Conservation (phyloP, 2,888 invertebrate species). For the Meteorus colon region DNA sequence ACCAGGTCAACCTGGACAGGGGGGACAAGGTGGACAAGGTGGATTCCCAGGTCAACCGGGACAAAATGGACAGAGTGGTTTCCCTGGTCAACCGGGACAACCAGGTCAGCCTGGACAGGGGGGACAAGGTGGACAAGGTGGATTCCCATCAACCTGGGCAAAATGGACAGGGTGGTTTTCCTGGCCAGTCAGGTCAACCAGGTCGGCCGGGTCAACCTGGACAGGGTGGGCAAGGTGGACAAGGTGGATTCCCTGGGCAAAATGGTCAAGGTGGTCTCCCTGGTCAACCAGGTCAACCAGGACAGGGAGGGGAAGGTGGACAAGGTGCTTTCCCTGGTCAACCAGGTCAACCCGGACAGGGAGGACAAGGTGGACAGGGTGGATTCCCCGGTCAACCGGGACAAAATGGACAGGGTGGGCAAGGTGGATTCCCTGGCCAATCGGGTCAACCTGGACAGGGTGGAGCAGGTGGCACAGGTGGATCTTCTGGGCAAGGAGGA, state of each 20-base stretch:
- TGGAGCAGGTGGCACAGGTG: constrained; percentile 37
- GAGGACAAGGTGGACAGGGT: too few species aligned
- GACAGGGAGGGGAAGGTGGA: too few species aligned
- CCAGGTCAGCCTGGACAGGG: constrained; percentile 33
- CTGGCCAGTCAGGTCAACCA: constrained; percentile 21
- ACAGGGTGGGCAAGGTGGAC: constrained; percentile 38
- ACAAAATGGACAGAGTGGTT: too few species aligned
- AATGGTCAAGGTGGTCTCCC: neutral
- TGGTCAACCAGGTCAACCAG: too few species aligned
- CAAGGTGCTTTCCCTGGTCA: too few species aligned
- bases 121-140: neutral
- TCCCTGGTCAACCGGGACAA: too few species aligned
- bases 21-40: constrained; percentile 22
- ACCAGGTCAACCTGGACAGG: neutral
- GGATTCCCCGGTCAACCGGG: neutral
- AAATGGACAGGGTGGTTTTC: too few species aligned
- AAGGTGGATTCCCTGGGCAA: neutral
- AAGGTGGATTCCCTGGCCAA: neutral
- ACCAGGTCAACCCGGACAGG: too few species aligned
- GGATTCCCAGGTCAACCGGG: too few species aligned
- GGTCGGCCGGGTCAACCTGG: constrained; percentile 43
- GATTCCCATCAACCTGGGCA: too few species aligned
- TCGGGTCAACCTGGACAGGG: neutral
- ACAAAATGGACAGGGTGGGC: neutral
- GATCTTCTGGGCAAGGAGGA: neutral